Conservation (phyloP, 2,888 invertebrate genomes). For the Anthophora plumipes region DNA sequence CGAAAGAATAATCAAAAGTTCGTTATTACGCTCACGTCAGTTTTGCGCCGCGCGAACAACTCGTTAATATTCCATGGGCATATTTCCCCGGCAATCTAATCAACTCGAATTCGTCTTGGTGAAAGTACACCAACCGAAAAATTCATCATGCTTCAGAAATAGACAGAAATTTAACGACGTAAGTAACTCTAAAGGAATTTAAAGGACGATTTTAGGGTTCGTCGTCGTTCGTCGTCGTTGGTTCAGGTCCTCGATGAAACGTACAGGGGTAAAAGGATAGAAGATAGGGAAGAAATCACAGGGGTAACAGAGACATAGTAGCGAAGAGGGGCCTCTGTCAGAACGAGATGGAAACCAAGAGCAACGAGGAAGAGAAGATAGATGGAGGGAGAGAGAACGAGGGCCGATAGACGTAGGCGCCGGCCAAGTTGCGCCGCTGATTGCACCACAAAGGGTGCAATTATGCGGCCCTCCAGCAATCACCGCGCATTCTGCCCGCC, state of each 20-base stretch:
- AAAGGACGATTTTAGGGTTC: conserved; percentile 64
- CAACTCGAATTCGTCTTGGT: conserved; percentile 21
- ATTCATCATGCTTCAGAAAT: conserved; percentile 49
- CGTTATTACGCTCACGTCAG: conserved; percentile 5
- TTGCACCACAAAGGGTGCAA: conserved; percentile 85
- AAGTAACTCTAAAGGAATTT: conserved; percentile 64
- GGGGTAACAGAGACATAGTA: conserved; percentile 1
- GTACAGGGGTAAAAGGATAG: conserved; percentile 38
- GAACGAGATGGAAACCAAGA: conserved; percentile 43
- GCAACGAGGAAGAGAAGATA: conserved; percentile 31
- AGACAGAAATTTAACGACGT: conserved; percentile 64
- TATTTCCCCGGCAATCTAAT: conserved; percentile 12
- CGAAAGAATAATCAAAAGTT: conserved; percentile 15
- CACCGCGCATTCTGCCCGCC: conserved; percentile 84
- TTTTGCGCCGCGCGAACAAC: neutral
- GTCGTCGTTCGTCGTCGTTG: conserved; percentile 31
- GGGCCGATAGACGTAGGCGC: conserved; percentile 77
- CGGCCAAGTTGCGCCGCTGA: conserved; percentile 84
- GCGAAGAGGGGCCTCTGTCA: conserved; percentile 11
- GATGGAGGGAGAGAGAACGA: conserved; percentile 60
- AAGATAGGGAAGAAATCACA: conserved; percentile 44
- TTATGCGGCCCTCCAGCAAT: conserved; percentile 85
- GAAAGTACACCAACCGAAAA: conserved; percentile 34
- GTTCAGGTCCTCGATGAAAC: neutral
- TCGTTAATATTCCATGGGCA: conserved; percentile 34